Percentiles rank a stretch among this genome's conserved stretches.
Evolutionary conservation across 2,113 vertebrate species (phyloP).

Genomic region (Megaceryle torquata): DNA sequence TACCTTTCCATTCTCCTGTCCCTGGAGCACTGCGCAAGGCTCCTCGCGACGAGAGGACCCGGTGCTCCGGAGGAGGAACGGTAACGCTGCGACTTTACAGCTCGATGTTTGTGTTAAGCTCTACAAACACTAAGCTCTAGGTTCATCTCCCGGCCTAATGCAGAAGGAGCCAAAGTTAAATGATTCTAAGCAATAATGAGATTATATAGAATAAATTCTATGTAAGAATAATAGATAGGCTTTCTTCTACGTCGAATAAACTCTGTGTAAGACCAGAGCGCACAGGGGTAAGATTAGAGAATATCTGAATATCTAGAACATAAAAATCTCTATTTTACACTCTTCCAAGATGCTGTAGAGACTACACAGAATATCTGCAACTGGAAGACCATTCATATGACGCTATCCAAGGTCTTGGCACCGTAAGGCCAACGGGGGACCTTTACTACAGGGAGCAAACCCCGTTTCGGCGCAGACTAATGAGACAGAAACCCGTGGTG

Average conservation of each 20-base stretch:
- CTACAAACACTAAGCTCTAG: neutral
- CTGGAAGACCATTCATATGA: accelerated
- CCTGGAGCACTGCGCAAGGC: neutral
- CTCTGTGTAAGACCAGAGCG: neutral
- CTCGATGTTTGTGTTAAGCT: accelerated
- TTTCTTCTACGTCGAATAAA: neutral
- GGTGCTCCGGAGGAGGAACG: neutral
- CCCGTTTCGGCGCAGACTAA: accelerated
- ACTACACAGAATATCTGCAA: accelerated
- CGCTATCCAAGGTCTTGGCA: neutral
- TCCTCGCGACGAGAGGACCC: neutral
- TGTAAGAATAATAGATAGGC: neutral
- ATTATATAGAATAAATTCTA: neutral
- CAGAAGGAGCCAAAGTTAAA: neutral
- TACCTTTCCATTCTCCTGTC: neutral
- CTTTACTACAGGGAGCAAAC: accelerated
- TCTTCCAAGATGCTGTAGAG: neutral
- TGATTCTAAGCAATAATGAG: neutral
- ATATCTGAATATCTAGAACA: accelerated
- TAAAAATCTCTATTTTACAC: accelerated
- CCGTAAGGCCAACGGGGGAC: neutral
- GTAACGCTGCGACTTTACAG: neutral
- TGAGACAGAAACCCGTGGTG: accelerated
- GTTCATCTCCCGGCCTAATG: neutral
- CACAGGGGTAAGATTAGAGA: neutral